Evolutionary conservation across 2,888 invertebrate species (phyloP), one percentile per base, ranked within the genome.

Genomic region (Hyles lineata): DNA sequence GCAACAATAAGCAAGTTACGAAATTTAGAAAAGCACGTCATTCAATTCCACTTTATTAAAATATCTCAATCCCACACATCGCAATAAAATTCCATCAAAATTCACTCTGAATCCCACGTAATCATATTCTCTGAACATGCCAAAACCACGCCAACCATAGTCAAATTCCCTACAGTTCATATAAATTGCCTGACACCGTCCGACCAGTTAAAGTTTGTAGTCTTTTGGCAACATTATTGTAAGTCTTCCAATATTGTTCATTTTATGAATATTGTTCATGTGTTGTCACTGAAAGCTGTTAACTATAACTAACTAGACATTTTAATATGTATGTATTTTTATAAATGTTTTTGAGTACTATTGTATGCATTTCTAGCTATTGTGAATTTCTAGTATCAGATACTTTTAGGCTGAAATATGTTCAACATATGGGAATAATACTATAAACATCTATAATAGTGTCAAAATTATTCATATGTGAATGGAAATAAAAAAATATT

Each of bases 161-260:
- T 5, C 50, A 21, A 23, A n/a, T n/a, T 35, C 50, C 43, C 50
- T 67, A 67, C 43, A 67, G 21, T 67, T 43, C 43, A 50, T 43
- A 15, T 50, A 50, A 8, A 67, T 9, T 55, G 55, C 23, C 72
- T 73, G 60, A 62, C 71, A 73, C 74, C 61, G 73, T 76, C 35
- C 69, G 70, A 74, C 74, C 73, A 73, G 70, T 74, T 71, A 29
- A 72, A 74, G 55, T 59, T 25, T 61, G 61, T 73, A 75, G 71
- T 74, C 62, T 74, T 76, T 78, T 78, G 74, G 76, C 75, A 79
- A 76, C 75, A 74, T 73, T 74, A 32, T 75, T 63, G 73, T 74
- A 74, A 43, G 72, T 60, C 59, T 71, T 61, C 50, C 23, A 50
- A 8, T 60, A 70, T 52, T 11, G 43, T 43, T 43, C 43, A 43